Evolutionary conservation across 2,113 vertebrate species (phyloP), one percentile per base, ranked within the genome.

Genomic region (Psilopogon haemacephalus): DNA sequence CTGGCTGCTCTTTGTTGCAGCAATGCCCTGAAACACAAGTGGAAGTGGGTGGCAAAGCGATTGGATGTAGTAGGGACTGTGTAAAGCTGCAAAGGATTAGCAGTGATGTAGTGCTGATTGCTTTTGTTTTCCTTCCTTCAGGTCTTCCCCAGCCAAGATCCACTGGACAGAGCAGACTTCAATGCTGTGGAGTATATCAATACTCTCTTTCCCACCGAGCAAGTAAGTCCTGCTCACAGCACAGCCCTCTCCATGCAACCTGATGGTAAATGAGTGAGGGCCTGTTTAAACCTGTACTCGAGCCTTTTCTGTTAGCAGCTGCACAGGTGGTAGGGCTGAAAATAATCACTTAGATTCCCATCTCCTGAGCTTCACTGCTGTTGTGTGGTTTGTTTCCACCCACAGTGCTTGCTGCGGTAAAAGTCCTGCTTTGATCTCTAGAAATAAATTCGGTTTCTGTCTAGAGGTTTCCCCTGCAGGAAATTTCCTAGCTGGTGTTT

Each of bases 181-280:
- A 99, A 99, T 79, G 99, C 99, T 48, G 99, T 99, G 93, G 99
- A 99, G 35, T 99, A 99, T 70, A 99, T 99, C 95, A 99, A 99
- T 94, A 98, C 98, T 15, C 97, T 99, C 56, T 99, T 99, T 91
- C 99, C 99, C 58, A 99, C 99, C 5, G 99, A 99, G 89, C 99
- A 99, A 95, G 99, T 99, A 91, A 96, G 97, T 76, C 28, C 14
- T 46, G 30, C 60, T 83, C 6, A 5, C 37, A n/a, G 35, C 10
- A 18, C 3, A 0, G 12, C 24, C 37, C 32, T 55, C 69, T 88
- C 13, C 2, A 10, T 12, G 32, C 0, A 0, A 52, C 71, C 64
- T 80, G 52, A 32, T 20, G 28, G n/a, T 35, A 71, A 64, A 16
- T 17, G 42, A 33, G 4, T n/a, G 40, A 76, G 32, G 23, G 9